These are phyloP conservation scores for Pseudomyrmex gracilis DNA, from an alignment of 1,140 invertebrate genomes.

Conservation along the genomic window DNA sequence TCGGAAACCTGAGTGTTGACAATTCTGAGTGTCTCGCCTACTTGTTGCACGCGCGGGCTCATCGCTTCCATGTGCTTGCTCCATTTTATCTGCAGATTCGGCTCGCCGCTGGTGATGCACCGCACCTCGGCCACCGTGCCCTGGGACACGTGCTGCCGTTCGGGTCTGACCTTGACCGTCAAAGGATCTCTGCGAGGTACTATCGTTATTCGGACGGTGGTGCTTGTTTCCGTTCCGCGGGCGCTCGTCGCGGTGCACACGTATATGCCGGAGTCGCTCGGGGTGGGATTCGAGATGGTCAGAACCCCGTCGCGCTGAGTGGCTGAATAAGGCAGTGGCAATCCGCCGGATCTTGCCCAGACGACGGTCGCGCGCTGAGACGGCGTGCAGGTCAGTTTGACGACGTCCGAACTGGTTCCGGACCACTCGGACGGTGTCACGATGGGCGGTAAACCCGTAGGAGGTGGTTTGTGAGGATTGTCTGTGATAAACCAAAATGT, in stretches of 20 bases:
- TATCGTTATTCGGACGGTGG: conserved; percentile 76
- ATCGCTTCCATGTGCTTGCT: conserved; percentile 90
- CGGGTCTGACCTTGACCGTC: conserved; percentile 87
- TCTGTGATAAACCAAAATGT: conserved; percentile 63
- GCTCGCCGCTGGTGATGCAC: conserved; percentile 89
- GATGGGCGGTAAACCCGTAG: conserved; percentile 73
- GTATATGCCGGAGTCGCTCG: conserved; percentile 92
- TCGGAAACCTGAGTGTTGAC: conserved; percentile 90
- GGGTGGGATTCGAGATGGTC: conserved; percentile 89
- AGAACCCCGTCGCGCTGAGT: conserved; percentile 89
- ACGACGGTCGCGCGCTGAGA: conserved; percentile 81
- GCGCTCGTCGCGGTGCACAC: conserved; percentile 89
- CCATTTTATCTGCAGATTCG: conserved; percentile 92
- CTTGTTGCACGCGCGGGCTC: conserved; percentile 87
- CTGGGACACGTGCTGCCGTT: conserved; percentile 91
- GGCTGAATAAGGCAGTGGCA: conserved; percentile 86
- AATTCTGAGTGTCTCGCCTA: conserved; percentile 90
- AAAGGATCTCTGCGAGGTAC: conserved; percentile 81
- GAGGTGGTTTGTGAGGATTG: conserved; percentile 62
- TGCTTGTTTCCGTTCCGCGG: conserved; percentile 77
- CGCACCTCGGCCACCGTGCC: conserved; percentile 91
- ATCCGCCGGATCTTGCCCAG: conserved; percentile 87
- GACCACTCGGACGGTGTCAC: conserved; percentile 87
- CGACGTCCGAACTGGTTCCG: conserved; percentile 84
- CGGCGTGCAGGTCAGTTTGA: conserved; percentile 86